These are phyloP conservation scores for Conchocele bisecta DNA, from an alignment of 2,888 invertebrate genomes.

Conservation along the genomic window DNA sequence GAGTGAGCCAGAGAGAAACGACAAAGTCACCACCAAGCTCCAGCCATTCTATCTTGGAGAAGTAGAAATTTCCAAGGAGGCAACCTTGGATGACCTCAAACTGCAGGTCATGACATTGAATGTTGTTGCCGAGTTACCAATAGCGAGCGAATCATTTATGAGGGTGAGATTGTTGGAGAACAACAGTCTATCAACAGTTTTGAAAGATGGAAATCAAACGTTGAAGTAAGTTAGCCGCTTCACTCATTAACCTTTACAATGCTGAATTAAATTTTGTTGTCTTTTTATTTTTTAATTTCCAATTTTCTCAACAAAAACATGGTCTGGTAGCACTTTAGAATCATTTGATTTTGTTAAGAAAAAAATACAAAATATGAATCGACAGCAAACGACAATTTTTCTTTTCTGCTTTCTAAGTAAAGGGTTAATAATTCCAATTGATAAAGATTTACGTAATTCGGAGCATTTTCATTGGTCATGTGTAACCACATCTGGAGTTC, in stretches of 20 bases:
- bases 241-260: too few relatives aligned
- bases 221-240: constrained; percentile 71
- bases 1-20: constrained; percentile 20
- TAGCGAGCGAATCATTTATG: constrained; percentile 69
- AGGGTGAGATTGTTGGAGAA: constrained; percentile 71
- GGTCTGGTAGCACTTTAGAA: too few relatives aligned
- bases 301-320: too few relatives aligned
- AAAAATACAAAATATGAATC: too few relatives aligned
- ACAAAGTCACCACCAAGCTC: constrained; percentile 15
- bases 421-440: too few relatives aligned
- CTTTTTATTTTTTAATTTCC: too few relatives aligned
- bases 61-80: constrained; percentile 76
- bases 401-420: too few relatives aligned
- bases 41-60: constrained; percentile 69
- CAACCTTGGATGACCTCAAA: constrained; percentile 76
- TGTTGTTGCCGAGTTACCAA: constrained; percentile 46
- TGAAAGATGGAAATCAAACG: constrained; percentile 65
- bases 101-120: constrained; percentile 72
- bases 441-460: too few relatives aligned
- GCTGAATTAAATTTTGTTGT: too few relatives aligned
- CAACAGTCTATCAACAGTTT: constrained; percentile 58
- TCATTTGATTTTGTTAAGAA: background rate
- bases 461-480: too few relatives aligned
- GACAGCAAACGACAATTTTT: too few relatives aligned
- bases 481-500: too few relatives aligned